Base-by-base conservation (phyloP, 2,888 invertebrate genomes). In the Drosophila formosana region DNA sequence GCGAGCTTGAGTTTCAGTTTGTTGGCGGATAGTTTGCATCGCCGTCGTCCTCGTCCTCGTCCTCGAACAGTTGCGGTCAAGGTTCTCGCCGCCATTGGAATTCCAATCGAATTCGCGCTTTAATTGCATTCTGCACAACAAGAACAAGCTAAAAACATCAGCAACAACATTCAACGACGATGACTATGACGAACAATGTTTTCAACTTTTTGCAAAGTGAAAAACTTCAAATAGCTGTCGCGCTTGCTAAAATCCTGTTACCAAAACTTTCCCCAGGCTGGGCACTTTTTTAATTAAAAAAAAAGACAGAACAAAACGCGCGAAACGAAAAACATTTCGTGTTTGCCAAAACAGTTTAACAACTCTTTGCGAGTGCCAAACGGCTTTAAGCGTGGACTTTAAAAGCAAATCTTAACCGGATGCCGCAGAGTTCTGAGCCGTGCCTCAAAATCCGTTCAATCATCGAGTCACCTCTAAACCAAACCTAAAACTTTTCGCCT, bases 231-330 rank as follows among this genome's bases (percentile, higher is more conserved):
- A 81, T 71, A 65, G 62, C 68, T 68, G 73, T 66, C 78, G 80
- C 61, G 28, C 45, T 41, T 39, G 57, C 52, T 26, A 60, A 74
- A 75, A 78, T 75, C 45, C 76, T 39, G 72, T 62, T 62, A 41
- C 49, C 63, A 78, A 18, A 18, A 78, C 75, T 80, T 66, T 72
- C 0, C 11, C 11, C 60, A 41, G 51, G 26, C 60, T 71, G 77
- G 86, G 69, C 82, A 85, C 66, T 76, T 82, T 82, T 88, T 82
- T 82, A 82, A 82, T 82, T 88, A 88, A 82, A 88, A 80, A 18
- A 18, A 69, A 56, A 32, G n/a, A 3, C 41, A 32, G n/a, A 25
- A 25, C 7, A 41, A n/a, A n/a, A 26, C n/a, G 53, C 18, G 43
- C 13, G 18, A n/a, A 37, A 26, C 13, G 18, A n/a, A 37, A 26